These are phyloP conservation scores for Sepioteuthis lessoniana DNA, from an alignment of 2,888 invertebrate genomes.

Conservation along the genomic window DNA sequence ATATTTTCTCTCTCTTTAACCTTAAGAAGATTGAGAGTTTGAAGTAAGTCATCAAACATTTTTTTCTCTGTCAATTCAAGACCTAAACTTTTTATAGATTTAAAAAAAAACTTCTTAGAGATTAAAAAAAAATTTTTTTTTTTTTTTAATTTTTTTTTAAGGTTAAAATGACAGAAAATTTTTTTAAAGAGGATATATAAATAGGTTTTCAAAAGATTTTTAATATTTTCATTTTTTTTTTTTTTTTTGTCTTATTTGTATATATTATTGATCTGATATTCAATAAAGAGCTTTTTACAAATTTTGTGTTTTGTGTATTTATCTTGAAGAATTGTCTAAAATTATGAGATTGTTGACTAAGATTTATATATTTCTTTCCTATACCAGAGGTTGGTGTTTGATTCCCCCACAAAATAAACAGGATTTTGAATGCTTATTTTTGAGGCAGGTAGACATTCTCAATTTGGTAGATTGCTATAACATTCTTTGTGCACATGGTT, in stretches of 20 bases:
- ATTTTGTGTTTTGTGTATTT: neutral
- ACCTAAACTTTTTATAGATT: neutral
- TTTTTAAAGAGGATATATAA: neutral
- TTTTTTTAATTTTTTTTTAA: neutral
- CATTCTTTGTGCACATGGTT: too few relatives aligned
- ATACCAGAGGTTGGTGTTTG: too few relatives aligned
- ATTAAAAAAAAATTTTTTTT: too few relatives aligned
- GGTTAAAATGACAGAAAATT: neutral
- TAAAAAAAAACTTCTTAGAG: too few relatives aligned
- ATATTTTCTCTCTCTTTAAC: neutral
- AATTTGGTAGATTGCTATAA: too few relatives aligned
- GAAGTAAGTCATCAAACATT: neutral
- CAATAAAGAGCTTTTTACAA: slow-evolving; percentile 33
- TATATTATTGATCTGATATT: neutral
- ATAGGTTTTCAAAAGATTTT: neutral
- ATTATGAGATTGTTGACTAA: too few relatives aligned
- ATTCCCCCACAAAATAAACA: too few relatives aligned
- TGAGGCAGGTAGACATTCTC: too few relatives aligned
- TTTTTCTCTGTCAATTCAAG: neutral
- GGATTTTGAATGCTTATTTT: too few relatives aligned
- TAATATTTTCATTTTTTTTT: neutral
- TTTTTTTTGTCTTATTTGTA: neutral
- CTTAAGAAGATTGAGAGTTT: neutral
- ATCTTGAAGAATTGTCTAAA: neutral
- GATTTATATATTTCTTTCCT: too few relatives aligned